Evolutionary conservation across 2,113 vertebrate genomes (phyloP).

Genomic region (Coptodon rendalli): DNA sequence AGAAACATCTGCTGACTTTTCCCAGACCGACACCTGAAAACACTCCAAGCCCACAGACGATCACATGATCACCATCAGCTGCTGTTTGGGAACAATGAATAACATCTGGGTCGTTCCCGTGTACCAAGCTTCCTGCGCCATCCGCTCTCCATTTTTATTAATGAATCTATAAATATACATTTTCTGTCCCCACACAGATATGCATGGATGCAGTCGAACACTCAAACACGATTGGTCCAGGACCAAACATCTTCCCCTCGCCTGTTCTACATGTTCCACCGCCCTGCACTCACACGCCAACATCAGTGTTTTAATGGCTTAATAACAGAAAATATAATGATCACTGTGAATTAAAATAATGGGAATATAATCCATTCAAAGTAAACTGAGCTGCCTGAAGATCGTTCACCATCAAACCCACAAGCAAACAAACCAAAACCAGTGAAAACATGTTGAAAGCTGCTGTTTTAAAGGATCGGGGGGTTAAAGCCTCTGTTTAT

Average conservation of each 20-base stretch:
- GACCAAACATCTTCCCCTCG: not conserved
- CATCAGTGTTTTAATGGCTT: not conserved
- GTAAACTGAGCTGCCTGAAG: not conserved
- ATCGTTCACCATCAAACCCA: not conserved
- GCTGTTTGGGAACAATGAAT: not conserved
- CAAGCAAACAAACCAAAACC: not conserved
- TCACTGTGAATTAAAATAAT: rapidly evolving
- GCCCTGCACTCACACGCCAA: not conserved
- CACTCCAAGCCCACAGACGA: rapidly evolving
- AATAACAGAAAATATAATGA: not conserved
- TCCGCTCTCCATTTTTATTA: rapidly evolving
- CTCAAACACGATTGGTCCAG: not conserved
- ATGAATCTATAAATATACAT: not conserved
- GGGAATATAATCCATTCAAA: rapidly evolving
- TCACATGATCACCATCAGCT: not conserved
- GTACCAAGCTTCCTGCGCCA: rapidly evolving
- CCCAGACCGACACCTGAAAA: rapidly evolving
- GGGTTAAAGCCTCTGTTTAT: rapidly evolving
- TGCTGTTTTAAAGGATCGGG: not conserved
- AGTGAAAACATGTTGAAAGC: not conserved
- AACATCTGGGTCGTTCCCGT: not conserved
- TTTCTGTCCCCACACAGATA: not conserved
- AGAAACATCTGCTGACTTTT: not conserved
- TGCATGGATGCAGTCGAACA: not conserved
- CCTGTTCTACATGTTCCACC: not conserved